Evolutionary conservation across 1,140 invertebrate genomes (phyloP), one percentile per base, ranked within the genome.

Genomic region (Magallana gigas): DNA sequence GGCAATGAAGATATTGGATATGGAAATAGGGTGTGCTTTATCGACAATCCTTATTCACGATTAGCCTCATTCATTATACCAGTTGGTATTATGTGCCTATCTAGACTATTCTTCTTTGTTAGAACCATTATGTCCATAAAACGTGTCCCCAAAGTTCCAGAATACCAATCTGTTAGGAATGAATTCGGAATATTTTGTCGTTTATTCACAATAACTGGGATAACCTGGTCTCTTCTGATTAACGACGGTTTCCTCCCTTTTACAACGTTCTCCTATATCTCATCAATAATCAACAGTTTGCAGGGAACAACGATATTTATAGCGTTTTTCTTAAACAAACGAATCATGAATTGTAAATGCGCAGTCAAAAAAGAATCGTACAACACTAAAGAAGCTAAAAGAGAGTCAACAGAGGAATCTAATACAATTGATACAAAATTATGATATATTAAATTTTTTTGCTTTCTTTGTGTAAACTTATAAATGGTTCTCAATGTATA

Each of bases 181-280:
- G 76, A 81, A 56, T 36, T 81, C 14, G 7, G n/a, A 14, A 81
- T 81, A 16, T 81, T 81, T 81, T 36, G n/a, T 81, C 76, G 76
- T 9, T 29, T 81, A 11, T 48, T 56, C 1, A 29, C 76, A 7
- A 56, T 81, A 9, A 81, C 18, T 12, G 76, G 76, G 29, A 16
- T 81, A 48, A 48, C 76, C 29, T 81, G 76, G 76, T 18, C 4
- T 29, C 18, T 81, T 8, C 76, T 48, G 29, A 29, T 29, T 29
- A 81, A 48, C 29, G 76, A 81, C 23, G 23, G 29, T 81, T 81
- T 29, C 9, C 14, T 81, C 14, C 76, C 29, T 81, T 81, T 81
- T n/a, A 81, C 76, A 48, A 48, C 14, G n/a, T 81, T 81, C 23
- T 23, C 76, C 14, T 29, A 12, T 56, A 11, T 81, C 29, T 81